Evolutionary conservation across 2,888 invertebrate species (phyloP), one percentile per base, ranked within the genome.

Genomic region (Fissipunctia ypsillon): DNA sequence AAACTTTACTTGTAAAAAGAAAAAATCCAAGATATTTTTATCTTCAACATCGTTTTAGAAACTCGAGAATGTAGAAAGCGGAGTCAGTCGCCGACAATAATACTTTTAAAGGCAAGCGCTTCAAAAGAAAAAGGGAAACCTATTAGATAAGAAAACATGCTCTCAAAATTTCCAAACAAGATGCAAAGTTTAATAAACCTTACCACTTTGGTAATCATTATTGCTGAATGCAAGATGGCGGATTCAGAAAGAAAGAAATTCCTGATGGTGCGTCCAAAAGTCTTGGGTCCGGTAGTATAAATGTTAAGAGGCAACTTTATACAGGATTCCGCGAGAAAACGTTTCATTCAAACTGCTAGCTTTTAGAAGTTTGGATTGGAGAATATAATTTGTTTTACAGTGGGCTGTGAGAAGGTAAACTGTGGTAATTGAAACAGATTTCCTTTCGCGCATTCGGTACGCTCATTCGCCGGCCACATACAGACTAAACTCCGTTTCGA

Each of bases 281-380:
- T 83, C 82, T 86, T 74, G 81, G 81, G 82, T 84, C 74, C 79
- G 66, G 83, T 84, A 85, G 83, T 88, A 84, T 83, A 85, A 88
- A 88, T 85, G 84, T 88, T 84, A 84, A 84, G 80, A 71, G 66
- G 60, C 66, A 45, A 80, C 67, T 84, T 84, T 77, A 69, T 66
- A 84, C 65, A 72, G 80, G 79, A 85, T 84, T 88, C 83, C 80
- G n/a, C 16, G 73, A 84, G 83, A 69, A 84, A 81, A 80, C 84
- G 78, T 87, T 85, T 83, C 69, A 79, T 83, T 82, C 64, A 74
- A 83, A 72, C 25, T 56, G 54, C 28, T 43, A 3, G 28, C 50
- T 59, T 64, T 81, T 45, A 43, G 50, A 76, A 66, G 25, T 73
- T 67, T 57, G 16, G 3, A 63, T 57, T 12, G 52, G 5, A 43